A percentile compares a stretch with the other conserved stretches of the same genome.
These are phyloP conservation scores for Heliopora coerulea DNA, from an alignment of 92 coral and sea anemone species.

Conservation along the genomic window DNA sequence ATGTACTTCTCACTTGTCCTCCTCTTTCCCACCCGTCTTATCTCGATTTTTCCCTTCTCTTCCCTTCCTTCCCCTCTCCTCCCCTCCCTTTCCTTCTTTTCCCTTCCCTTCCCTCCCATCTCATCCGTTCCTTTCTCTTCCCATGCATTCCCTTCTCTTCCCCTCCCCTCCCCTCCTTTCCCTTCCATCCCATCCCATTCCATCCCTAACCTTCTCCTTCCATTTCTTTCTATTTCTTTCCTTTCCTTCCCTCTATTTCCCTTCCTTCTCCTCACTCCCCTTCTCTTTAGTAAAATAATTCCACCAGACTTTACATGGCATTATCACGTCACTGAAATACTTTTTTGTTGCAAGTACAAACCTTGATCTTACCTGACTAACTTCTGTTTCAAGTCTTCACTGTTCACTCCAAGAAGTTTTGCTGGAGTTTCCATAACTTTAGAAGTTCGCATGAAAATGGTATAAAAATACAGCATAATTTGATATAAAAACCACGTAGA, in stretches of 20 bases:
- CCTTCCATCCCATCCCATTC: neutral
- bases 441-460: too few relatives aligned
- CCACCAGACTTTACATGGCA: too few relatives aligned
- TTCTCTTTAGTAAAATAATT: too few relatives aligned
- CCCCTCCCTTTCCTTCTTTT: neutral
- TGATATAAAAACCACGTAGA: too few relatives aligned
- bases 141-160: neutral
- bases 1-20: too few relatives aligned
- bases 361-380: conserved; percentile 66
- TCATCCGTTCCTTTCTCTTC: neutral
- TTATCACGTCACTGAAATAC: too few relatives aligned
- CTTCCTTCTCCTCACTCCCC: conserved; percentile 5
- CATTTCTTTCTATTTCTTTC: neutral
- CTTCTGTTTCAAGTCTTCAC: conserved; percentile 69
- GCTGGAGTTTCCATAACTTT: conserved; percentile 68
- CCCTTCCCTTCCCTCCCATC: neutral
- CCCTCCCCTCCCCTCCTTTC: too few relatives aligned
- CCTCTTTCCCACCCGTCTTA: too few relatives aligned
- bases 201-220: neutral
- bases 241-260: neutral
- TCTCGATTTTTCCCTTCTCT: neutral
- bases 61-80: neutral
- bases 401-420: conserved; percentile 63
- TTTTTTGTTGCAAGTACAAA: too few relatives aligned
- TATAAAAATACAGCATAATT: too few relatives aligned